Evolutionary conservation across 2,113 vertebrate genomes (phyloP).

Genomic region (Falcunculus frontatus): DNA sequence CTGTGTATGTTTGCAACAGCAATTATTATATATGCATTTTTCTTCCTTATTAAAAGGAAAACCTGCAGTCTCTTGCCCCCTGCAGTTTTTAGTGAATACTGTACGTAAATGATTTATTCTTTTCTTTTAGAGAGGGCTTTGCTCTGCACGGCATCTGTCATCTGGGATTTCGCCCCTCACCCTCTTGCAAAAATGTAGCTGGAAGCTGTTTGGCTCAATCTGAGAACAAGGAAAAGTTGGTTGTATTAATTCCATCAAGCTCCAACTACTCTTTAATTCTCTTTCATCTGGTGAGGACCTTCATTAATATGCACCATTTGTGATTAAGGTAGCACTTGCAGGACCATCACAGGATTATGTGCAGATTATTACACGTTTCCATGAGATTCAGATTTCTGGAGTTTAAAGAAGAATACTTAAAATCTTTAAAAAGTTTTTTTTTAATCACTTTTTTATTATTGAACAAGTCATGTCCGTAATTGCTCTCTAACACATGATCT

Average conservation of each 20-base stretch:
- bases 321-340: conserved; percentile 42
- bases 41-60: conserved; percentile 14
- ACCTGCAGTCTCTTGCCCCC: conserved; percentile 47
- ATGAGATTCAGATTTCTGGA: not conserved
- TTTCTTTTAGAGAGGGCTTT: conserved; percentile 38
- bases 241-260: conserved; percentile 43
- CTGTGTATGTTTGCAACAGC: not conserved
- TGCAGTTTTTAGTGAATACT: conserved; percentile 30
- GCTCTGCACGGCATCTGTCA: not conserved
- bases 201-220: conserved; percentile 25
- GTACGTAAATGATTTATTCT: conserved; percentile 45
- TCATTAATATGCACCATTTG: conserved; percentile 38
- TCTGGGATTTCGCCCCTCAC: not conserved
- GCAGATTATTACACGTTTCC: not conserved
- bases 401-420: not conserved
- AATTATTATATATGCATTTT: not conserved
- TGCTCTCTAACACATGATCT: not conserved
- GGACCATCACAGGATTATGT: not conserved
- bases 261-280: conserved; percentile 21
- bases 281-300: conserved; percentile 27
- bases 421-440: not conserved
- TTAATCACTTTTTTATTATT: not conserved
- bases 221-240: not conserved
- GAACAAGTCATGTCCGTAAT: not conserved
- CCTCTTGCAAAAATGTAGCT: conserved; percentile 3